Base-by-base conservation (phyloP, 2,797 vertebrate species). In the Glyptemys insculpta region DNA sequence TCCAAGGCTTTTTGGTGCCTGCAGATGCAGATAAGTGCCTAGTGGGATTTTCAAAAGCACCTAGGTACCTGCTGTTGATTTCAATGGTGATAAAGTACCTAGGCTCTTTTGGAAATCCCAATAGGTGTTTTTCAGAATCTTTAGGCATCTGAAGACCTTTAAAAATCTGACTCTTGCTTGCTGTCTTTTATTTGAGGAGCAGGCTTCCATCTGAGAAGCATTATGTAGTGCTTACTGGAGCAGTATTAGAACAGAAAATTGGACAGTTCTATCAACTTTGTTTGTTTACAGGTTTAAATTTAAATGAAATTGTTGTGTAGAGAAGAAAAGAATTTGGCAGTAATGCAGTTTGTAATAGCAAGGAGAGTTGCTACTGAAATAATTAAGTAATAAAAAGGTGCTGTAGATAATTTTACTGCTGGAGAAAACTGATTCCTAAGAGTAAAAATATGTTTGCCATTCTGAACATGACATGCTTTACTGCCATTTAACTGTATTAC, bases 401-500 rank as follows among this genome's bases (percentile, higher is more conserved):
- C 19, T 59, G 79, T 74, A 91, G 54, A 82, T 82, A 16, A 23
- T 41, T 2, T 87, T 1, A 8, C 14, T 92, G 81, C 74, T 94
- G 21, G 65, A 74, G 41, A 86, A 93, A 94, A 88, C 15, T 93
- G 92, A 93, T 92, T 91, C 79, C 57, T 86, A 57, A 91, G 95
- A 92, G 37, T 91, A 83, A 88, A 93, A 91, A 91, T 65, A 85
- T 91, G 80, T 18, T 91, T 96, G 89, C 37, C 9, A 0, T 25
- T 91, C 95, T 95, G 76, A 94, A 56, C n/a, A 90, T 85, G 83
- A 85, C 68, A 87, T 62, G n/a, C 29, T 94, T 93, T 79, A 83
- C 56, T 85, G 88, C 89, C 91, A 47, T 59, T 29, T 88, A 80
- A 86, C 47, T 91, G 23, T 50, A 87, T 7, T 25, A 93, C 84